Percentiles rank a stretch among this genome's conserved stretches.
These are phyloP conservation scores for Hydropsyche betteni DNA, from an alignment of 2,888 invertebrate genomes.

Conservation along the genomic window DNA sequence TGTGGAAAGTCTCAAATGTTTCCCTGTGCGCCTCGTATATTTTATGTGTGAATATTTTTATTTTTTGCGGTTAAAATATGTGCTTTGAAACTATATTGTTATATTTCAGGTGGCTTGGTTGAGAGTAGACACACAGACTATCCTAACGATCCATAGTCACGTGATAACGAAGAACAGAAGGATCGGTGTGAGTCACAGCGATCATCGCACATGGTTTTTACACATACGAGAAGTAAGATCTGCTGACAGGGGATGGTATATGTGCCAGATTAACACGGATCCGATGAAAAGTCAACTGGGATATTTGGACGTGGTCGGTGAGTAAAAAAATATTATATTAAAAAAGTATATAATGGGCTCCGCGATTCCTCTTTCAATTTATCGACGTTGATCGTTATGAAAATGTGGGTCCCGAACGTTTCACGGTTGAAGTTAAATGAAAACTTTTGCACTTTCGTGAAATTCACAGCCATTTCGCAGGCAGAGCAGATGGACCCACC, in stretches of 20 bases:
- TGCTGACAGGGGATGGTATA: constrained; percentile 89
- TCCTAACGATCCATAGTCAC: constrained; percentile 88
- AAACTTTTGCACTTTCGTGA: constrained; percentile 29
- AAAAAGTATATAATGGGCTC: neutral
- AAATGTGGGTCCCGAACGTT: neutral
- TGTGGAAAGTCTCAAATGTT: neutral
- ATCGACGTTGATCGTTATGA: constrained; percentile 13
- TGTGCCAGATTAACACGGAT: constrained; percentile 94
- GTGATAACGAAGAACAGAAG: constrained; percentile 90
- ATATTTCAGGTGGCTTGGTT: constrained; percentile 50
- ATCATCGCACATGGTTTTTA: constrained; percentile 86
- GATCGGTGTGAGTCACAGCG: constrained; percentile 85
- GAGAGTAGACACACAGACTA: constrained; percentile 86
- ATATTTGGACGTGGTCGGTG: constrained; percentile 87
- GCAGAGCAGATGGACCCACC: constrained; percentile 23
- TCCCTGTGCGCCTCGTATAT: neutral
- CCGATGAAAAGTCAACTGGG: constrained; percentile 93
- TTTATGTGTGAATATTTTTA: too few relatives aligned
- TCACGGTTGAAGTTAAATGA: constrained; percentile 19
- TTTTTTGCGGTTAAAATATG: too few relatives aligned
- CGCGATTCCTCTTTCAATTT: constrained; percentile 2
- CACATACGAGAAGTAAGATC: constrained; percentile 86
- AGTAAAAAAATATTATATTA: constrained; percentile 57
- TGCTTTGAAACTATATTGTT: neutral
- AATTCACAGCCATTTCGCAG: constrained; percentile 24